Base-by-base conservation (phyloP, 2,113 vertebrate genomes). In the Ovis canadensis region DNA sequence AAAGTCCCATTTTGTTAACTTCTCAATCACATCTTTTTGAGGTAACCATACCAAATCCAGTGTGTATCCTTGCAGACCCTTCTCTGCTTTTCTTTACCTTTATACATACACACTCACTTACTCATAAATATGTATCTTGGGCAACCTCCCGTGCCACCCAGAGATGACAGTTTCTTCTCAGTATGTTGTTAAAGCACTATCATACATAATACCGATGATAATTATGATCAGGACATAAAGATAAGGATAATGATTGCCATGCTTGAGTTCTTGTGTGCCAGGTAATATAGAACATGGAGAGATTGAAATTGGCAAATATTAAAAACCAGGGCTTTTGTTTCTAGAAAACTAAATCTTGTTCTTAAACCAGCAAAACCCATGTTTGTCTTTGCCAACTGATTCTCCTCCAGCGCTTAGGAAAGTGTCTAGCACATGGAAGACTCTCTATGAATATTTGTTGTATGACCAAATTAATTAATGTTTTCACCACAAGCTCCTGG, bases 91-190 rank as follows among this genome's bases (percentile, higher is more conserved):
- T 80, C 48, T n/a, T n/a, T 25, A 57, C 13, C 16, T 52, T 64
- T 74, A 71, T 4, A 55, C 31, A 55, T 6, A 50, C 45, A 50
- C 29, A 33, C 9, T 33, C 14, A 40, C 5, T 27, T 7, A 59
- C n/a, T 50, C 4, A 1, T 23, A 31, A n/a, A 21, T 31, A 60
- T 14, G 3, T 13, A 36, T 40, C 17, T 48, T 86, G 59, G 71
- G 40, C 43, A 59, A 25, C 40, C 59, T 13, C 31, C 29, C 0
- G 4, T 9, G 17, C 33, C 0, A 5, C 11, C 9, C 33, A 11
- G 33, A 40, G 85, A 33, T 15, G 27, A 78, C 4, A 12, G 7
- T 71, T 67, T 84, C 52, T 91, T 91, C 54, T 62, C 6, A 85
- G 7, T 55, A 50, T 9, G 3, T 21, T 87, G 33, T 23, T 64